Conservation (phyloP, 2,888 invertebrate species). For the Tortricodes alternella region DNA sequence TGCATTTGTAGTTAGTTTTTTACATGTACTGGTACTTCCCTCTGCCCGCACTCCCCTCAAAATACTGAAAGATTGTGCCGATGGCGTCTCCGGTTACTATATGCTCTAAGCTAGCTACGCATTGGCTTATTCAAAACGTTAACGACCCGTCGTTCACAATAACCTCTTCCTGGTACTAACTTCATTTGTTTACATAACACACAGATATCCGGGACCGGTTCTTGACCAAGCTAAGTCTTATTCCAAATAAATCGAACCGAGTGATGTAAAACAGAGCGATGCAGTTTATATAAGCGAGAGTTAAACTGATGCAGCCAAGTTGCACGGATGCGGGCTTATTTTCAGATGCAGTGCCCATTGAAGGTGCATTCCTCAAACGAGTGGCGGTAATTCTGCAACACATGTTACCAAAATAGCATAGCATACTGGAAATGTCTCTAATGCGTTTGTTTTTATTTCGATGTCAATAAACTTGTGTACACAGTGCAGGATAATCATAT, state of each 20-base stretch:
- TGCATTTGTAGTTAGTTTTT: too few relatives aligned
- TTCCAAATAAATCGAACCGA: conserved; percentile 40
- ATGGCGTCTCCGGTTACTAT: too few relatives aligned
- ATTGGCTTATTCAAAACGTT: conserved; percentile 35
- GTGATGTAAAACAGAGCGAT: conserved; percentile 46
- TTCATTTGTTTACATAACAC: conserved; percentile 51
- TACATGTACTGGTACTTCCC: too few relatives aligned
- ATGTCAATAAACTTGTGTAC: neutral
- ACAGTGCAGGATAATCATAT: neutral
- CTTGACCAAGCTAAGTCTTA: conserved; percentile 45
- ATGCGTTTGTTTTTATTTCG: conserved; percentile 1
- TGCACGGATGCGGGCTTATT: conserved; percentile 30
- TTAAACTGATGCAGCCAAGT: conserved; percentile 34
- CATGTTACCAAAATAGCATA: conserved; percentile 8
- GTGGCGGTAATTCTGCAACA: conserved; percentile 3
- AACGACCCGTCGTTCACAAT: conserved; percentile 37
- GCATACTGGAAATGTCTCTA: conserved; percentile 16
- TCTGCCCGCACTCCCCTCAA: too few relatives aligned
- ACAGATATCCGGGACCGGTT: conserved; percentile 43
- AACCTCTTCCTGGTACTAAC: conserved; percentile 36
- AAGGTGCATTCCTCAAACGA: conserved; percentile 24
- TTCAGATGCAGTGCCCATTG: conserved; percentile 22
- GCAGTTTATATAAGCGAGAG: conserved; percentile 31
- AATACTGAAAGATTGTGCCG: too few relatives aligned
- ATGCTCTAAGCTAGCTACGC: neutral